Percentiles rank a stretch among this genome's conserved stretches.
Evolutionary conservation across 2,797 vertebrate genomes (phyloP).

Genomic region (Anableps anableps): DNA sequence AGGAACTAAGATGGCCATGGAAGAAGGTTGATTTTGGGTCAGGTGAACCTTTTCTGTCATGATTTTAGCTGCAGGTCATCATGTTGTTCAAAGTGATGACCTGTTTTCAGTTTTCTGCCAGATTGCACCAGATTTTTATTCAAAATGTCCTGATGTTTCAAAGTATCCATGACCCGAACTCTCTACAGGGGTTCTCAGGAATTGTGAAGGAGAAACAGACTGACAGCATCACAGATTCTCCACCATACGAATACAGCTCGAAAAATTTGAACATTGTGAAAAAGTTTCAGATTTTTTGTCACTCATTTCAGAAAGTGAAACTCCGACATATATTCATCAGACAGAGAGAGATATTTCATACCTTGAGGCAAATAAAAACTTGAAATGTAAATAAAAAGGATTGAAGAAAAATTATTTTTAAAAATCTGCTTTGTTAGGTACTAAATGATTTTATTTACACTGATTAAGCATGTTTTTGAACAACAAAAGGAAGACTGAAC

Average conservation of each 20-base stretch:
- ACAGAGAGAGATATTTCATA: too few species aligned
- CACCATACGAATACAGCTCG: neutral
- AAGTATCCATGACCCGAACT: neutral
- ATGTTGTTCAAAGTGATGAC: neutral
- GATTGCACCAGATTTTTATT: neutral
- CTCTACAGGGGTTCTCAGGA: neutral
- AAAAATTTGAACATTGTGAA: neutral
- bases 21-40: neutral
- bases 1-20: neutral
- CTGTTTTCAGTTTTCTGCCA: neutral
- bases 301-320: neutral
- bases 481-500: too few species aligned
- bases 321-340: too few species aligned
- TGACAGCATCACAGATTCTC: neutral
- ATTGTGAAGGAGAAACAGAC: neutral
- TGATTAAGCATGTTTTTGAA: too few species aligned
- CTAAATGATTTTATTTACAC: too few species aligned
- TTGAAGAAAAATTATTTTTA: too few species aligned
- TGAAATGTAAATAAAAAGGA: too few species aligned
- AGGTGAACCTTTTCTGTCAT: neutral
- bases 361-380: too few species aligned
- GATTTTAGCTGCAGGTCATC: neutral
- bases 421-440: too few species aligned
- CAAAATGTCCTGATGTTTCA: neutral
- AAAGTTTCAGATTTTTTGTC: neutral